Evolutionary conservation across 2,113 vertebrate species (phyloP).

Genomic region (Paramormyrops kingsleyae): DNA sequence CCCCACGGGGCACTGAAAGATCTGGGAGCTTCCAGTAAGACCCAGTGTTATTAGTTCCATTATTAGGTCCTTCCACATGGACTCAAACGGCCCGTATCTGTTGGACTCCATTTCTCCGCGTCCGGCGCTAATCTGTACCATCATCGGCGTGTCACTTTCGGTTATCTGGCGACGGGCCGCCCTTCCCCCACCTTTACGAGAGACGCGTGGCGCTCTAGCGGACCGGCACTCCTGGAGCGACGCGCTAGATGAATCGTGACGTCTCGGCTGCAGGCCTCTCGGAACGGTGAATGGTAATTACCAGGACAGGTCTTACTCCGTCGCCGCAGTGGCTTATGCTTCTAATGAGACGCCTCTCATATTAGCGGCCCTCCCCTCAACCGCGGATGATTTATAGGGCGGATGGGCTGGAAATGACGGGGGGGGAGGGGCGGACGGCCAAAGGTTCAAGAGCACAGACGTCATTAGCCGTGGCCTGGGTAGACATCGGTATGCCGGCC

Average conservation of each 20-base stretch:
- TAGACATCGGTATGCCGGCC: neutral
- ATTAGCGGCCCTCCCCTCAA: neutral
- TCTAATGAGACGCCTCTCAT: conserved; percentile 16
- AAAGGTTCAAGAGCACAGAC: conserved; percentile 18
- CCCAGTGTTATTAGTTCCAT: neutral
- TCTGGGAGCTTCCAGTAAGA: neutral
- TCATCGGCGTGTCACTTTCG: conserved; percentile 1
- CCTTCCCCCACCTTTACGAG: neutral
- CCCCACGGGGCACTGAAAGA: neutral
- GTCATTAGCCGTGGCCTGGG: neutral
- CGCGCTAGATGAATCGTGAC: conserved; percentile 17
- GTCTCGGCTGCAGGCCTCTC: neutral
- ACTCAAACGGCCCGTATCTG: neutral
- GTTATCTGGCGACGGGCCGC: neutral
- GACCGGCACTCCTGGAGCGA: neutral
- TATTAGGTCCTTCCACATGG: neutral
- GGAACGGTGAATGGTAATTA: conserved; percentile 19
- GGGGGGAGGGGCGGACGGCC: neutral
- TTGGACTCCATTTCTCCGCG: neutral
- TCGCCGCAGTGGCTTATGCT: neutral
- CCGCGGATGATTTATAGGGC: conserved; percentile 18
- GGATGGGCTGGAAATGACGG: neutral
- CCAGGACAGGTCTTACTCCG: neutral
- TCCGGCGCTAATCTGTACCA: neutral
- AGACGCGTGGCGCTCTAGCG: neutral